Conservation (phyloP, 2,113 vertebrate species). For the Nyctibius bracteatus region DNA sequence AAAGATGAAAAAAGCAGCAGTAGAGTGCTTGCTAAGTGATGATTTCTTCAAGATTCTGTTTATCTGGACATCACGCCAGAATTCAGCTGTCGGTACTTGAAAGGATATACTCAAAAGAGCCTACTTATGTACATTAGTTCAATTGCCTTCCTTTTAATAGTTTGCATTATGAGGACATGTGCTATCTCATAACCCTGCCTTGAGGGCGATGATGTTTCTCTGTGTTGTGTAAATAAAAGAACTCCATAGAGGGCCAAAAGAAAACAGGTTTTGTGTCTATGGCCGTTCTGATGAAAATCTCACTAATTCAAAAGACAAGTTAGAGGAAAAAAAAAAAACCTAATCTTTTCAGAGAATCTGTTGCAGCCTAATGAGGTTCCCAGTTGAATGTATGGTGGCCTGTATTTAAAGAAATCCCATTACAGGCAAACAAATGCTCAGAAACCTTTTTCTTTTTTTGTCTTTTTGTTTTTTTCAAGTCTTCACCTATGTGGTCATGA, state of each 20-base stretch:
- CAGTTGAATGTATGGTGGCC: not conserved
- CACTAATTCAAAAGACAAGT: not conserved
- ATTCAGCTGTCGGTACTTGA: not conserved
- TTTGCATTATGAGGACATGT: not conserved
- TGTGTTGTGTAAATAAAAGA: not conserved
- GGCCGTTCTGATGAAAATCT: constrained; percentile 9
- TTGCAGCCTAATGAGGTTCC: not conserved
- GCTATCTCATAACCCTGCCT: not conserved
- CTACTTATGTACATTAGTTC: not conserved
- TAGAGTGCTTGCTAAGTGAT: not conserved
- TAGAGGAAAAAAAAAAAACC: not conserved
- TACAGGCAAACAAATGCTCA: not conserved
- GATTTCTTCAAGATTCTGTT: not conserved
- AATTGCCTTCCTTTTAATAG: not conserved
- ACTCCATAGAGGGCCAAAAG: not conserved
- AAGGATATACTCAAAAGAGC: not conserved
- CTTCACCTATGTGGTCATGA: not conserved
- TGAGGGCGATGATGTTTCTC: not conserved
- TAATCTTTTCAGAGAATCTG: not conserved
- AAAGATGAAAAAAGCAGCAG: not conserved
- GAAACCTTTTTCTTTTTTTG: not conserved
- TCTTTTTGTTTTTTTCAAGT: not conserved
- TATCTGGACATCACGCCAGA: not conserved
- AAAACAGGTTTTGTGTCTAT: not conserved
- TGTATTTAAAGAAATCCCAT: not conserved